Evolutionary conservation across 2,797 vertebrate species (phyloP).

Genomic region (Rhincodon typus): DNA sequence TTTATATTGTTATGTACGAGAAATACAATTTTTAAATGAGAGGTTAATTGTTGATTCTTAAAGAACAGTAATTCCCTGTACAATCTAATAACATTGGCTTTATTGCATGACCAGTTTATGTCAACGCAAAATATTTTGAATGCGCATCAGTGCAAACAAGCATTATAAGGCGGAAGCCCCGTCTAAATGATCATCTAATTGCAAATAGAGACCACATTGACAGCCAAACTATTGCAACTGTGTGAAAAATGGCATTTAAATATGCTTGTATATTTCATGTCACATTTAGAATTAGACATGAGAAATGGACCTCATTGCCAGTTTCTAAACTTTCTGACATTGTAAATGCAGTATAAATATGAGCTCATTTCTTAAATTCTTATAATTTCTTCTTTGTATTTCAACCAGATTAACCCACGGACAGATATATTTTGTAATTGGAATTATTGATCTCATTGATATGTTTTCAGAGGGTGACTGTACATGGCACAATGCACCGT

Average conservation of each 20-base stretch:
- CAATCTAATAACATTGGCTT: not conserved
- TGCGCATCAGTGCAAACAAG: not conserved
- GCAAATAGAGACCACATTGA: not conserved
- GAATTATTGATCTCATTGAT: not conserved
- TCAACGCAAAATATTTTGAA: not conserved
- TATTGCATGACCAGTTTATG: not conserved
- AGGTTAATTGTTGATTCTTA: not conserved
- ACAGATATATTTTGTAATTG: not conserved
- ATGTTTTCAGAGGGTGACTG: constrained; percentile 23
- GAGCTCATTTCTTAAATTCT: not conserved
- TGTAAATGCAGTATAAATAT: not conserved
- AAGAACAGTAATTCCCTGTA: not conserved
- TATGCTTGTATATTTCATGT: not conserved
- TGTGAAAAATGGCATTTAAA: not conserved
- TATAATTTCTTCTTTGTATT: not conserved
- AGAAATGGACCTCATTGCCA: not conserved
- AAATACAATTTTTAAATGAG: not conserved
- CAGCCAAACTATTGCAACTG: not conserved
- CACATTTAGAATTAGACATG: not conserved
- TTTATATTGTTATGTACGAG: not conserved
- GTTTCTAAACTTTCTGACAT: not conserved
- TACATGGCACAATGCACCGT: not conserved
- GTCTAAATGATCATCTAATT: not conserved
- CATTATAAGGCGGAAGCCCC: not conserved
- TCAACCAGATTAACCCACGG: not conserved